Percentiles rank a stretch among this genome's conserved stretches.
These are phyloP conservation scores for Galerucella pusilla DNA, from an alignment of 2,888 invertebrate genomes.

Conservation along the genomic window DNA sequence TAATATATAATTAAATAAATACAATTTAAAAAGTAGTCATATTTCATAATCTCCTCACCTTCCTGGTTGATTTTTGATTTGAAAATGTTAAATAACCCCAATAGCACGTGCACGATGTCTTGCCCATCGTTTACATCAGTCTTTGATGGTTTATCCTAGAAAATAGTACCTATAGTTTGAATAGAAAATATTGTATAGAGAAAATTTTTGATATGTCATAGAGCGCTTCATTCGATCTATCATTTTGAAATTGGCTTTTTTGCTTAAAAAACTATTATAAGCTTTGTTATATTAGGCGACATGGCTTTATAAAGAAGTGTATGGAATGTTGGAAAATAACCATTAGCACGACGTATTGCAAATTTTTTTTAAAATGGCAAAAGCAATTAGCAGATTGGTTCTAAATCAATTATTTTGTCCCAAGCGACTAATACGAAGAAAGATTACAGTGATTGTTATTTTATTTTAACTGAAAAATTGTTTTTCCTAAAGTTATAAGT, in stretches of 20 bases:
- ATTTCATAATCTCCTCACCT: too few species aligned
- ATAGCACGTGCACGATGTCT: not conserved
- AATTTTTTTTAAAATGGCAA: not conserved
- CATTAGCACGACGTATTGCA: not conserved
- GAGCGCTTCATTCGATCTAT: slow-evolving; percentile 10
- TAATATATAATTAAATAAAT: too few species aligned
- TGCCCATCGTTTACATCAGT: not conserved
- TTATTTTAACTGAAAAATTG: too few species aligned
- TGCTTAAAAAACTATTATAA: slow-evolving; percentile 13
- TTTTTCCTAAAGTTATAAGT: too few species aligned
- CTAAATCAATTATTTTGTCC: not conserved
- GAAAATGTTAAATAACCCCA: not conserved
- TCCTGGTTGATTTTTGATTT: not conserved
- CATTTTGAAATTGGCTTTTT: slow-evolving; percentile 29
- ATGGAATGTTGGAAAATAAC: not conserved
- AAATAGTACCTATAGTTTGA: not conserved
- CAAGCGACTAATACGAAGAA: not conserved
- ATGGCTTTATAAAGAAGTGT: not conserved
- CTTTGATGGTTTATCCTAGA: slow-evolving; percentile 20
- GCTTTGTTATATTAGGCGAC: slow-evolving; percentile 5
- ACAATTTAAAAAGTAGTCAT: too few species aligned
- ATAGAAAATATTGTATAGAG: not conserved
- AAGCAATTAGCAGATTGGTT: not conserved
- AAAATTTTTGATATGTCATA: not conserved
- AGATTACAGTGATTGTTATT: too few species aligned